phyloP scores from a whole-genome alignment of 2,113 vertebrate species.

The Rhynchomys soricoides region DNA sequence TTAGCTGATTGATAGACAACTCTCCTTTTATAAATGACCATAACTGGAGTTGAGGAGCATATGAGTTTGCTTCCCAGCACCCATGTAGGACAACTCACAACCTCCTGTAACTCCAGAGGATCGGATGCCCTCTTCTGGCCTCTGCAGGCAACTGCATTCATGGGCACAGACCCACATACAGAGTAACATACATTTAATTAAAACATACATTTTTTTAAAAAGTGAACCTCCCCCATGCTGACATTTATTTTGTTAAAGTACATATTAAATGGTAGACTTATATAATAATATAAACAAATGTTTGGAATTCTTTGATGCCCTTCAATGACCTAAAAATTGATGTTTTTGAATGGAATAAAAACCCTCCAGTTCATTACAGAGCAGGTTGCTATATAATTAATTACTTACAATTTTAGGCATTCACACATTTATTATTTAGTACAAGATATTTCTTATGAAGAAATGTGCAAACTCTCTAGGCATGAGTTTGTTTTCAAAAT shows the following conservation, averaged over 20 bases:
- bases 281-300: conserved; percentile 62
- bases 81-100: not conserved
- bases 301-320: conserved; percentile 60
- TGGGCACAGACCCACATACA: not conserved
- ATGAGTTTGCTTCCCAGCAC: not conserved
- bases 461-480: conserved; percentile 63
- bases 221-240: too few relatives aligned
- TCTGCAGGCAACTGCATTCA: not conserved
- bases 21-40: conserved; percentile 22
- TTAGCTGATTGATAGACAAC: not conserved
- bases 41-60: not conserved
- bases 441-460: conserved; percentile 60
- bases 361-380: conserved; percentile 58
- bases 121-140: not conserved
- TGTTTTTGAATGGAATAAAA: conserved; percentile 47
- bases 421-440: conserved; percentile 61
- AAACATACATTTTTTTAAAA: not conserved
- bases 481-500: conserved; percentile 60
- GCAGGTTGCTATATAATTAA: conserved; percentile 55
- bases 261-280: conserved; percentile 6
- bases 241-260: conserved; percentile 30
- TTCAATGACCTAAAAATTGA: conserved; percentile 54
- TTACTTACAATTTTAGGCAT: conserved; percentile 46
- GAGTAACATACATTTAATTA: not conserved
- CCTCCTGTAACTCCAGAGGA: not conserved